Percentiles rank a stretch among this genome's conserved stretches.
These are phyloP conservation scores for Limenitis arthemis DNA, from an alignment of 2,888 invertebrate species.

Conservation along the genomic window DNA sequence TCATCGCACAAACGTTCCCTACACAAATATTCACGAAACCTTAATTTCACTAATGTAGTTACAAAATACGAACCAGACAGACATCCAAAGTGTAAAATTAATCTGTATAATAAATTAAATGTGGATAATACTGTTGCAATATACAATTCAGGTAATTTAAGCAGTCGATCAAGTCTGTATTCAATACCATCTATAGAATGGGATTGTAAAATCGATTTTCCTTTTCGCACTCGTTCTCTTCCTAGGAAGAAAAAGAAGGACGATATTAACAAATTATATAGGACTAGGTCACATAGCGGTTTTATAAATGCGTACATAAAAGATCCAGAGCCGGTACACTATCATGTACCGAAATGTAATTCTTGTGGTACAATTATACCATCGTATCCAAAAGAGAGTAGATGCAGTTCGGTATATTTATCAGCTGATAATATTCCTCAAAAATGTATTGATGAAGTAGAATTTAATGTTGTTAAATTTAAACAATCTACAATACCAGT, in stretches of 20 bases:
- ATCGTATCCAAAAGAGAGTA: constrained; percentile 32
- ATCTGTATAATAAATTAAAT: constrained; percentile 35
- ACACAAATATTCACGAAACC: constrained; percentile 46
- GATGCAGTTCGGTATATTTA: constrained; percentile 31
- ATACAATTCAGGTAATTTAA: constrained; percentile 32
- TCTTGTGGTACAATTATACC: constrained; percentile 43
- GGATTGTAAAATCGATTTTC: constrained; percentile 46
- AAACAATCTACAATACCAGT: constrained; percentile 38
- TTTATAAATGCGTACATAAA: constrained; percentile 52
- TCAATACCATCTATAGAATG: constrained; percentile 59
- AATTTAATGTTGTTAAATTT: constrained; percentile 36
- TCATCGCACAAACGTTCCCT: constrained; percentile 40
- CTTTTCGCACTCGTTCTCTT: constrained; percentile 42
- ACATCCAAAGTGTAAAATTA: constrained; percentile 54
- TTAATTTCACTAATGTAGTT: constrained; percentile 43
- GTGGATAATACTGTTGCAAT: constrained; percentile 25
- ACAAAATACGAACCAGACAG: constrained; percentile 39
- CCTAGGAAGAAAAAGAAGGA: constrained; percentile 33
- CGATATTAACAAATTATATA: constrained; percentile 33
- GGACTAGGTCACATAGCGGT: constrained; percentile 57
- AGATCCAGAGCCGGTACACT: constrained; percentile 56
- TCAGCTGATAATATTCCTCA: constrained; percentile 49
- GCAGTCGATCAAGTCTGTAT: constrained; percentile 48
- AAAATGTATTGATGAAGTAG: constrained; percentile 35
- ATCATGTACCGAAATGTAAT: constrained; percentile 52